A percentile compares a stretch with the other conserved stretches of the same genome.
Conservation (phyloP, 2,888 invertebrate species). For the Crocallis elinguaria region DNA sequence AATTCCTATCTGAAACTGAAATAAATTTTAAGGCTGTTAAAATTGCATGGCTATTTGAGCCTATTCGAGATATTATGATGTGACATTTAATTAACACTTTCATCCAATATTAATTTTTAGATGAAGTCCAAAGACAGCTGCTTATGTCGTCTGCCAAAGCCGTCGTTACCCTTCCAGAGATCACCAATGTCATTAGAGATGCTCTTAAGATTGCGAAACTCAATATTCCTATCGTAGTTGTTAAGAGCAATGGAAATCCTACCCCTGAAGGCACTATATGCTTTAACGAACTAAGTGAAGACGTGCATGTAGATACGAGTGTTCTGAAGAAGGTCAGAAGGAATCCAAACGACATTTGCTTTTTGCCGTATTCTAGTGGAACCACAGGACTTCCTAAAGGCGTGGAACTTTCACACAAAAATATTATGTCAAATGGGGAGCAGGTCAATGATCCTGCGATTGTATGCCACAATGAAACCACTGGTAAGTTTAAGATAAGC, state of each 20-base stretch:
- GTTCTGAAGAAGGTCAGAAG: slow-evolving; percentile 76
- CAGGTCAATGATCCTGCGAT: slow-evolving; percentile 66
- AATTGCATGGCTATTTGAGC: too few species aligned
- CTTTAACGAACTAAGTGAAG: slow-evolving; percentile 86
- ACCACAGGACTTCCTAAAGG: slow-evolving; percentile 94
- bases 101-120: slow-evolving; percentile 83
- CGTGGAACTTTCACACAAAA: slow-evolving; percentile 87
- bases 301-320: slow-evolving; percentile 81
- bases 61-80: too few species aligned
- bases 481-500: slow-evolving; percentile 53
- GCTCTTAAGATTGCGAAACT: slow-evolving; percentile 79
- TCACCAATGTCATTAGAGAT: slow-evolving; percentile 72
- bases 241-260: slow-evolving; percentile 67
- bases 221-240: slow-evolving; percentile 82
- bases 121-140: slow-evolving; percentile 89
- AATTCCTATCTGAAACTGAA: too few species aligned
- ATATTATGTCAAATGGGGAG: slow-evolving; percentile 81
- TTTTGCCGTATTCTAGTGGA: slow-evolving; percentile 94
- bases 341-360: slow-evolving; percentile 84
- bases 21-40: too few species aligned
- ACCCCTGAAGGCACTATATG: slow-evolving; percentile 79
- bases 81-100: too few species aligned
- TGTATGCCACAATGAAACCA: slow-evolving; percentile 62
- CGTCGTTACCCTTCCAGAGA: slow-evolving; percentile 85
- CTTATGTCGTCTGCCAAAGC: slow-evolving; percentile 85